These are phyloP conservation scores for Clarias pachynema DNA, from an alignment of 2,797 vertebrate genomes.

Conservation along the genomic window DNA sequence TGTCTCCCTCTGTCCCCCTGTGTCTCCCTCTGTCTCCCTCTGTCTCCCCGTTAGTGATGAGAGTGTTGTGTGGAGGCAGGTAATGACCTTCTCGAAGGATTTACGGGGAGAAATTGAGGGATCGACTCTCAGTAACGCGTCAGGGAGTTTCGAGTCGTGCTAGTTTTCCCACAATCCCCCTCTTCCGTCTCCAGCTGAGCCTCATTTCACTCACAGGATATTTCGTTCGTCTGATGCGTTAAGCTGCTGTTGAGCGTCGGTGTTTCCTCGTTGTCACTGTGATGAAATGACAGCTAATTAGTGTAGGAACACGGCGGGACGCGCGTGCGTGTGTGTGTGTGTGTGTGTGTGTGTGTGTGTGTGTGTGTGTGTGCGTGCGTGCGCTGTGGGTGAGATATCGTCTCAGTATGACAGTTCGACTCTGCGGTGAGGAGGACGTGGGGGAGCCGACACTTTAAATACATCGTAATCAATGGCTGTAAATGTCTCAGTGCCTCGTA, in stretches of 20 bases:
- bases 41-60: background rate
- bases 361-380: background rate
- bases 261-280: background rate
- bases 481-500: background rate
- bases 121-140: background rate
- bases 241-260: background rate
- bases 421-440: background rate
- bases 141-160: background rate
- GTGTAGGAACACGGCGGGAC: background rate
- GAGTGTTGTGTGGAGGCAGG: background rate
- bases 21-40: background rate
- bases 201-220: background rate
- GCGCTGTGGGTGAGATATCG: background rate
- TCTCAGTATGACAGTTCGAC: background rate
- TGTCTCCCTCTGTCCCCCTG: background rate
- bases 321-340: background rate
- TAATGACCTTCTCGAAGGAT: constrained; percentile 7
- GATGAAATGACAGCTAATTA: constrained; percentile 24
- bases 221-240: background rate
- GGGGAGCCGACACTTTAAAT: background rate
- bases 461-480: background rate
- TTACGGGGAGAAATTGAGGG: background rate
- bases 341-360: background rate
- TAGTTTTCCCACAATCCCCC: constrained; percentile 6
- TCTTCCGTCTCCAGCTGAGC: background rate